Base-by-base conservation (phyloP, 1,140 invertebrate genomes). In the Drosophila fuyamai region DNA sequence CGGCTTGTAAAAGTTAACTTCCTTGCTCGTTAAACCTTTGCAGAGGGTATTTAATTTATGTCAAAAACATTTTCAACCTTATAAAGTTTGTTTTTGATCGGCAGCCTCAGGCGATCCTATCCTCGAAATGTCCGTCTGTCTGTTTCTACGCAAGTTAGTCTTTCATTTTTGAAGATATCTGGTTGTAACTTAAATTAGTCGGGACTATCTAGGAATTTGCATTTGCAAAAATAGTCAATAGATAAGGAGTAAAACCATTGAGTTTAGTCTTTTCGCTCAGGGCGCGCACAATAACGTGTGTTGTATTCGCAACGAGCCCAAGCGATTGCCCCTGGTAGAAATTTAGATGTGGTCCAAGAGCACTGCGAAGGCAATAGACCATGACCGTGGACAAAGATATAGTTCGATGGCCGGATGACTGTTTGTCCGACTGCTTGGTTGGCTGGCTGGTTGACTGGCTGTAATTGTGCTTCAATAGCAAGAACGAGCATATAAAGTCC, bases 361-460 rank as follows among this genome's bases (percentile, higher is more conserved):
- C 67, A 88, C 71, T 88, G 44, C 65, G 43, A 41, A 61, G 71
- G 76, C 82, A 88, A 88, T 88, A 79, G 83, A 86, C 82, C 83
- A 62, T 86, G 83, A 88, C 82, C 75, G 59, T 73, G 59, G 73
- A 76, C 55, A 82, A 82, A 86, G 75, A 79, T 71, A 75, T 61
- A 65, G 66, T 70, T 78, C 74, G 79, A 65, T 86, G 66, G 70
- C 73, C 59, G 59, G 72, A 62, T 75, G 72, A 50, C 59, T 62
- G 55, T 23, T 48, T 61, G 63, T 44, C 58, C 58, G 73, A 27
- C 51, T 75, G 60, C 18, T 41, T 78, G 55, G 58, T 56, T 81
- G 75, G 53, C 12, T 54, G 60, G 16, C 18, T 72, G 38, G 12
- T n/a, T 73, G 54, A n/a, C 38, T 74, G 67, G 32, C 58, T 72